Evolutionary conservation across 1,140 invertebrate species (phyloP), one percentile per base, ranked within the genome.

Genomic region (Aphelenchoides besseyi): DNA sequence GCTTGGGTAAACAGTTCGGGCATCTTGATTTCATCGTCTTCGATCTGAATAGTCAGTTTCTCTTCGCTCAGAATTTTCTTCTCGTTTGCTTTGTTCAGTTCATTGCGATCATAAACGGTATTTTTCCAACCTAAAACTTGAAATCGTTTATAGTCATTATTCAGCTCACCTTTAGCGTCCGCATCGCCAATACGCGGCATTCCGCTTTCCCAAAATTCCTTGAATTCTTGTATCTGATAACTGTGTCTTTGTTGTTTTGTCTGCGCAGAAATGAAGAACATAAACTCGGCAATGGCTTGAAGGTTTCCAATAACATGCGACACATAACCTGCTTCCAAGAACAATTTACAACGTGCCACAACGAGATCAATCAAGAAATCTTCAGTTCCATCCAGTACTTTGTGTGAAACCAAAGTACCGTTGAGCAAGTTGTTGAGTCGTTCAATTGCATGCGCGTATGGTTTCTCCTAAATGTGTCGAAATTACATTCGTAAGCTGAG

Each of bases 101-200:
- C 55, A 5, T 8, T 33, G 55, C 26, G 5, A 5, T 5, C 55
- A 33, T 8, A 23, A 8, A 8, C 55, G 23, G n/a, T 8, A n/a
- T 59, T 53, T 33, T 29, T 37, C 63, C 63, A 66, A 29, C 63
- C 63, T 66, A 53, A 66, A 66, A 16, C n/a, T n/a, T n/a, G n/a
- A n/a, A n/a, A n/a, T n/a, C n/a, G n/a, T n/a, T n/a, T n/a, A n/a
- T 18, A 52, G 30, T 18, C 2, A 61, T n/a, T 23, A 66, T n/a
- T n/a, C 1, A 53, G 29, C 63, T 66, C 36, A 66, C 63, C 63
- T 29, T 66, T 66, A 37, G 63, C 63, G 12, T 37, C 32, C 2
- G 16, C 35, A 30, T 66, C 63, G 16, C 63, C 63, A 1, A 66
- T n/a, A 23, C 63, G 63, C 12, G 16, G 36, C 12, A 28, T 28